Conservation (phyloP, 2,113 vertebrate genomes). For the Panthera leo region DNA sequence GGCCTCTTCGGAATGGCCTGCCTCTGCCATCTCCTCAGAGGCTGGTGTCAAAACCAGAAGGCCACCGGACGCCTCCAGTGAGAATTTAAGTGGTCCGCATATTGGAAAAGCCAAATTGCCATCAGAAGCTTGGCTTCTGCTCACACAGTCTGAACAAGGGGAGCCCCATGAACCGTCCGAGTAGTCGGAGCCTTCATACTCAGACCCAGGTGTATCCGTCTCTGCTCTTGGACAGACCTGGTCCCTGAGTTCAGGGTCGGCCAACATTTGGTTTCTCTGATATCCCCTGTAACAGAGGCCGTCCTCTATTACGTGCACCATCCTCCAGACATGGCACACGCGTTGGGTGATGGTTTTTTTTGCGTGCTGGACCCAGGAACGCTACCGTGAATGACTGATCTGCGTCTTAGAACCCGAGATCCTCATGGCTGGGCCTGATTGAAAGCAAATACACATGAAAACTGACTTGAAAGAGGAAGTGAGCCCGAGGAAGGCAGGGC, state of each 20-base stretch:
- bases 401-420: not conserved
- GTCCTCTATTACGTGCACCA: accelerated
- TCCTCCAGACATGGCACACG: not conserved
- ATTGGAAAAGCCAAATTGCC: not conserved
- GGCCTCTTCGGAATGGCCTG: not conserved
- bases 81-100: not conserved
- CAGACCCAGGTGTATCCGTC: not conserved
- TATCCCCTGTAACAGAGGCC: not conserved
- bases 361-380: not conserved
- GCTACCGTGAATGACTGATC: not conserved
- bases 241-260: not conserved
- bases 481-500: not conserved
- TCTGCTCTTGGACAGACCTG: not conserved
- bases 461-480: not conserved
- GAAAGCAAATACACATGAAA: not conserved
- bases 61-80: not conserved
- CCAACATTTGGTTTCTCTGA: not conserved
- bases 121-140: not conserved
- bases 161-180: not conserved
- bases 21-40: not conserved
- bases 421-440: not conserved
- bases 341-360: not conserved
- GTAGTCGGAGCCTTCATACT: not conserved
- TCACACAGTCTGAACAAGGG: not conserved
- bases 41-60: not conserved